phyloP scores from a whole-genome alignment of 2,888 invertebrate species.

The Catonia carolina region DNA sequence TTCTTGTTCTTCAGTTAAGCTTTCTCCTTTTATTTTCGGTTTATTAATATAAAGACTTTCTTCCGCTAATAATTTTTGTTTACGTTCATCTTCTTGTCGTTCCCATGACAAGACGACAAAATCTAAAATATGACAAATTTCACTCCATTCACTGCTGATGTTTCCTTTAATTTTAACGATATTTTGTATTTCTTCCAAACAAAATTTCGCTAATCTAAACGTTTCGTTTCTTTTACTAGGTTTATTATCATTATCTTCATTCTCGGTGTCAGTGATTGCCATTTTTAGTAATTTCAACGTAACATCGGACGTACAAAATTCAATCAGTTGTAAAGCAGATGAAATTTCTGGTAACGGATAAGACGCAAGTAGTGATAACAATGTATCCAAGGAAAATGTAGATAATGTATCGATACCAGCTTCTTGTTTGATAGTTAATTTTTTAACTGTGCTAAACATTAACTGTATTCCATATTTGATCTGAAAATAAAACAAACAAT shows the following conservation, averaged over 20 bases:
- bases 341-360: constrained; percentile 46
- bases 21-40: constrained; percentile 33
- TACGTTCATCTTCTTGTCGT: constrained; percentile 61
- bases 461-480: constrained; percentile 32
- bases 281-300: constrained; percentile 23
- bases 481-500: constrained; percentile 26
- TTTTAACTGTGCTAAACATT: constrained; percentile 20
- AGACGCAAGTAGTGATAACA: constrained; percentile 44
- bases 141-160: neutral
- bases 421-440: constrained; percentile 10
- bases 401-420: constrained; percentile 26
- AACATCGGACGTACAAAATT: constrained; percentile 43
- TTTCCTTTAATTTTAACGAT: constrained; percentile 48
- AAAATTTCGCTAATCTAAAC: constrained; percentile 58
- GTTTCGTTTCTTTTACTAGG: constrained; percentile 15
- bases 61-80: constrained; percentile 61
- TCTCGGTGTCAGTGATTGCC: neutral
- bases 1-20: constrained; percentile 60
- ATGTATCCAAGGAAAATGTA: no score
- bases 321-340: constrained; percentile 44
- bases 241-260: neutral
- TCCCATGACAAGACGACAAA: constrained; percentile 65
- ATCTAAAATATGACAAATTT: constrained; percentile 29
- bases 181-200: constrained; percentile 62
- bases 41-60: constrained; percentile 70